phyloP scores from a whole-genome alignment of 2,888 invertebrate species.

The Cataglyphis cursor region DNA sequence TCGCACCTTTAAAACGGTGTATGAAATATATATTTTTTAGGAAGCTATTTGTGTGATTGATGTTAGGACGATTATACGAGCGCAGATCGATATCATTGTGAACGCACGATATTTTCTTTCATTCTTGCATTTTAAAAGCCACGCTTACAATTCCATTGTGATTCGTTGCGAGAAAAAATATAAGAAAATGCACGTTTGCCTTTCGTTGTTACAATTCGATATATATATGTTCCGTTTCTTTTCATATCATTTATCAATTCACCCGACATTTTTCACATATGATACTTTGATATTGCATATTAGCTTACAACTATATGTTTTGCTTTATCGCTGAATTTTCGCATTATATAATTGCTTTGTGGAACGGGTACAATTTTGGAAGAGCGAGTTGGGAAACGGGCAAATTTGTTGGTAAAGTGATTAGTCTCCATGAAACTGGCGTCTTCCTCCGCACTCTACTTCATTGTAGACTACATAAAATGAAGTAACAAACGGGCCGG shows the following conservation, averaged over 20 bases:
- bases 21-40: not conserved
- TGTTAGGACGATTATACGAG: not conserved
- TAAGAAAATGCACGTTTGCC: not conserved
- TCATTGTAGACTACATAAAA: conserved; percentile 49
- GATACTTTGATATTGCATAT: conserved; percentile 3
- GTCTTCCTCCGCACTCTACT: conserved; percentile 42
- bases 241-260: not conserved
- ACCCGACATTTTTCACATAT: not conserved
- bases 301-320: not conserved
- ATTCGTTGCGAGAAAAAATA: not conserved
- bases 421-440: conserved; percentile 54
- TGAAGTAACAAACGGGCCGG: conserved; percentile 43
- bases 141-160: not conserved
- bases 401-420: conserved; percentile 53
- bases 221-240: not conserved
- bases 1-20: conserved; percentile 1
- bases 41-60: conserved; percentile 27
- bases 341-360: conserved; percentile 39
- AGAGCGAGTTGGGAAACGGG: conserved; percentile 45
- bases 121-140: not conserved
- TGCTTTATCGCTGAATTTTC: conserved; percentile 24
- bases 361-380: conserved; percentile 38
- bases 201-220: not conserved
- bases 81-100: not conserved
- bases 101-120: not conserved